Base-by-base conservation (phyloP, 1,140 invertebrate species). In the Hetaerina americana region DNA sequence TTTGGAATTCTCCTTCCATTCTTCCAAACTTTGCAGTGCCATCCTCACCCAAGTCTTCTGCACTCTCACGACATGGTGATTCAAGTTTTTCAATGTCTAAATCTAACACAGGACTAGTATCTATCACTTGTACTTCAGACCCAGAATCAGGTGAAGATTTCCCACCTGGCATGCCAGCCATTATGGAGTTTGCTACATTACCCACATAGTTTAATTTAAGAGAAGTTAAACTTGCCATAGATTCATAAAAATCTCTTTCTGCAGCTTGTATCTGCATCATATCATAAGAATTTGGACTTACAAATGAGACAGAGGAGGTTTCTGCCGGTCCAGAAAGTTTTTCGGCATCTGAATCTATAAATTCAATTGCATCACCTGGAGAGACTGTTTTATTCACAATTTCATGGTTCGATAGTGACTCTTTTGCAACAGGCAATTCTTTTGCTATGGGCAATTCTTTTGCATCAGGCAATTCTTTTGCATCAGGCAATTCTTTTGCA, bases 191-290 rank as follows among this genome's bases (percentile, higher is more conserved):
- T 12, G 15, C 40, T 1, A 57, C 10, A n/a, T 12, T 57, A 57
- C 2, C 40, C 22, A n/a, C 2, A 57, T 5, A 57, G 22, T n/a
- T 57, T 3, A 18, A 8, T 69, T 69, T n/a, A 69, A n/a, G 68
- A n/a, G 26, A n/a, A 0, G 22, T 18, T 26, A 27, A 26, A 27
- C 28, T 69, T 10, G 68, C 68, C 68, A 69, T 27, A 25, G 68
- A 26, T 69, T 69, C 68, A n/a, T 69, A 28, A 69, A 27, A 69
- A 12, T n/a, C 68, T 69, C 28, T 26, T 69, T 69, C 68, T 1
- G 68, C 68, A 8, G 26, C 68, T 27, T 27, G n/a, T 69, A 69
- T 69, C 15, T 27, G 18, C 28, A 28, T 69, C 28, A 28, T 8
- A 69, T 69, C 68, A 69, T 69, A 69, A 1, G 10, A 18, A 28